These are phyloP conservation scores for Psylliodes chrysocephalus DNA, from an alignment of 2,888 invertebrate species.

Conservation along the genomic window DNA sequence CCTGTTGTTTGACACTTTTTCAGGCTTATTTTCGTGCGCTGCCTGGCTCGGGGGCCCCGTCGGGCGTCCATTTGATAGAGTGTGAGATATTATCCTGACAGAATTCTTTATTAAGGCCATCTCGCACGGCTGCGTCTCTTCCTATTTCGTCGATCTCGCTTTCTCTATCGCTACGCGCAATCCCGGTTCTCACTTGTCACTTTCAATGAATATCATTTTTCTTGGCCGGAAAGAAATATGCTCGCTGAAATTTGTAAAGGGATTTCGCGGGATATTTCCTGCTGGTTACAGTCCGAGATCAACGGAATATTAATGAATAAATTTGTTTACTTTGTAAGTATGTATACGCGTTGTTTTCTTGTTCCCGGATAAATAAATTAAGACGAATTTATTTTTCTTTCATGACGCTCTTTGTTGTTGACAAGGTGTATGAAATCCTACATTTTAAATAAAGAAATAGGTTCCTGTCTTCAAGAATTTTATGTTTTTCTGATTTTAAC, in stretches of 20 bases:
- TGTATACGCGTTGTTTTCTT: no score
- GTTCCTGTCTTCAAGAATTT: no score
- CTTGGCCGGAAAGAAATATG: conserved; percentile 26
- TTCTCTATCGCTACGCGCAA: conserved; percentile 16
- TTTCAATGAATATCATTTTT: conserved; percentile 40
- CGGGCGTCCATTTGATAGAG: conserved; percentile 52
- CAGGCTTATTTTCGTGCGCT: conserved; percentile 16
- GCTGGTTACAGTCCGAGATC: not conserved
- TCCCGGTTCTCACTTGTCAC: conserved; percentile 40
- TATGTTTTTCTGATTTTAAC: no score
- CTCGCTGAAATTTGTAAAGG: conserved; percentile 28
- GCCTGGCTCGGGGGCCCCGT: not conserved
- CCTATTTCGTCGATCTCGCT: conserved; percentile 24
- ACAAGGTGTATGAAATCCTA: no score
- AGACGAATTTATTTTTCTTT: no score
- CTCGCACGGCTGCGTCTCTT: conserved; percentile 37
- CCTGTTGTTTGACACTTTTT: conserved; percentile 28
- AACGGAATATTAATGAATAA: not conserved
- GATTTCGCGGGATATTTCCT: conserved; percentile 11
- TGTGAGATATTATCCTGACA: conserved; percentile 55
- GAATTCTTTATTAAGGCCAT: conserved; percentile 57
- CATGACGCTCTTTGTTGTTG: no score
- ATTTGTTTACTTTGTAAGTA: not conserved
- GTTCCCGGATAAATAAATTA: no score
- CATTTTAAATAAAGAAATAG: no score